Base-by-base conservation (phyloP, 1,140 invertebrate species). In the Cecropterus lyciades region DNA sequence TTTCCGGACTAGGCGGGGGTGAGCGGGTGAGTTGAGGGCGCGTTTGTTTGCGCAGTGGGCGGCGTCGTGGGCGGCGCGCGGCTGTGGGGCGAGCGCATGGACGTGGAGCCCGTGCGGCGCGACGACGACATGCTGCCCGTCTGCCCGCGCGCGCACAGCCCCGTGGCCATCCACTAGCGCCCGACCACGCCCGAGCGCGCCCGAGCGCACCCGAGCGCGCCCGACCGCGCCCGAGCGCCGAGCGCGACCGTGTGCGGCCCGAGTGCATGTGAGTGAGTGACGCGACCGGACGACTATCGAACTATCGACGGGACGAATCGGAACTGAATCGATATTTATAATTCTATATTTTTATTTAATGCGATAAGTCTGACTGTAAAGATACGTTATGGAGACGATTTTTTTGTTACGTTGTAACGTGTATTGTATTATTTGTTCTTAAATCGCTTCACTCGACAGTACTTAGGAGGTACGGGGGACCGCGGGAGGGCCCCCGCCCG, bases 331-430 rank as follows among this genome's bases (percentile, higher is more conserved):
- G 79, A 82, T 91, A 88, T 91, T 89, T 89, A 89, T 91, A 84
- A 88, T 82, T 86, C 79, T 85, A 84, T 87, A 89, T 43, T 87
- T 88, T 91, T 87, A 89, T 91, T 89, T 89, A 88, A 88, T 78
- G 83, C 88, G 79, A 87, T 89, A 91, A 91, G 89, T 91, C 89
- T 89, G 89, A 91, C 78, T 84, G 87, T 89, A 82, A 84, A 85
- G 66, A 81, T 78, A 81, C 83, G 77, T 77, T 76, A 79, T 74
- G 76, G 73, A 77, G 83, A 80, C 69, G 78, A 82, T 74, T 20
- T 20, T 20, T 20, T 70, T 78, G 83, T 87, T 80, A 84, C 79
- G 53, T 77, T 77, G 79, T 85, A 77, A 80, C 79, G 67, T 85
- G 79, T 81, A 82, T 67, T 83, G 77, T 87, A 88, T 91, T 85